Base-by-base conservation (phyloP, 1,140 invertebrate species). In the Drosophila seguyi region DNA sequence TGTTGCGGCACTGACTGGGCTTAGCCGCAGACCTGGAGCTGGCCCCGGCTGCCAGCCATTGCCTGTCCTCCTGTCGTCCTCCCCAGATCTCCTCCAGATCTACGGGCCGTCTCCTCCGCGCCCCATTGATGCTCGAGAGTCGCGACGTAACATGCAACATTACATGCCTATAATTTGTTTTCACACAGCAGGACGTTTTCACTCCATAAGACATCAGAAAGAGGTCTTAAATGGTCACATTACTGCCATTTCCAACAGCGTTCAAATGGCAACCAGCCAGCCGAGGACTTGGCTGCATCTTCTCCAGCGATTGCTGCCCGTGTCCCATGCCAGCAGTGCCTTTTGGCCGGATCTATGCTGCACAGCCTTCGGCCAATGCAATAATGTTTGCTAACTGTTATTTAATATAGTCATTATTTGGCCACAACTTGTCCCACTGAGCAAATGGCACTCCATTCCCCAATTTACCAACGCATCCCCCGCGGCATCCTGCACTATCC, bases 151-250 rank as follows among this genome's bases (percentile, higher is more conserved):
- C 90, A 91, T 91, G 90, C 90, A 91, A 91, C 90, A 91, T 91
- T 91, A 91, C 88, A 91, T 91, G 90, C 88, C 81, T 91, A 90
- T 91, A 91, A 91, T 91, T 91, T 91, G 88, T 91, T 91, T 91
- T 91, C 83, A 91, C 81, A 91, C 90, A 91, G 88, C 90, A 91
- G 90, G 90, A 91, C 84, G 90, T 91, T 91, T 91, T 91, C 90
- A 91, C 88, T 91, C 88, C 66, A 91, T 91, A 86, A 91, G 88
- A 88, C 88, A 91, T 91, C 90, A 90, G 90, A 91, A 91, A 91
- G 82, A 90, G 88, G 90, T 90, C 85, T 91, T 91, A 91, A 91
- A 91, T 91, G 85, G 90, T 91, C 90, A 91, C 90, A 91, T 91
- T 91, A 91, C 84, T 90, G 82, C 79, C 88, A 91, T 86, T 83